These are phyloP conservation scores for Lamellibrachia columna DNA, from an alignment of 2,888 invertebrate genomes.

Conservation along the genomic window DNA sequence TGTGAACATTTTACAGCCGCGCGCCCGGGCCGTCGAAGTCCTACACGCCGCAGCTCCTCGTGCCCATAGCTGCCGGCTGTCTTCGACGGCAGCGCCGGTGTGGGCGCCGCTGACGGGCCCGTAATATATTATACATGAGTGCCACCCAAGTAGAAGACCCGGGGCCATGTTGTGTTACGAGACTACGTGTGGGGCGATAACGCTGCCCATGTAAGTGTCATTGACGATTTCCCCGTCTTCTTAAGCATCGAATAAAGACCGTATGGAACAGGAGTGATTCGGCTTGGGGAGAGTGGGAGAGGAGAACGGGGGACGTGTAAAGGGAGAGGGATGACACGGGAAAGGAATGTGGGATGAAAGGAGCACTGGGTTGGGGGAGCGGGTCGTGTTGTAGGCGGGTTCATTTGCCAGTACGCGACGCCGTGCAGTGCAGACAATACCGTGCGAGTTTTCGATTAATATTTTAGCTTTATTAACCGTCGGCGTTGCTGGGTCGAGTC, in stretches of 20 bases:
- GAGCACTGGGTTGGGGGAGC: neutral
- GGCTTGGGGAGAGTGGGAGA: constrained; percentile 1
- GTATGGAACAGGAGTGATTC: neutral
- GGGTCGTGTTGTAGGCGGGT: neutral
- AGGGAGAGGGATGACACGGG: constrained; percentile 10
- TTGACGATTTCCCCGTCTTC: constrained; percentile 16
- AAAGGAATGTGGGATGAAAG: neutral
- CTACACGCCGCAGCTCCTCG: neutral
- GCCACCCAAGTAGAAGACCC: constrained; percentile 7
- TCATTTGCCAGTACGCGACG: neutral
- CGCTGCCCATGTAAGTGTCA: constrained; percentile 16
- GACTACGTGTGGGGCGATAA: constrained; percentile 5
- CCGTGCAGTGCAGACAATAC: neutral
- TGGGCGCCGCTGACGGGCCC: neutral
- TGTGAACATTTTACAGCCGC: neutral
- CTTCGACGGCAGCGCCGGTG: constrained; percentile 7
- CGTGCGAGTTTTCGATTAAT: neutral
- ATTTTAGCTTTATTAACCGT: constrained; percentile 8
- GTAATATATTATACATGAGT: constrained; percentile 18
- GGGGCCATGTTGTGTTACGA: constrained; percentile 13
- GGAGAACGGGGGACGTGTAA: neutral
- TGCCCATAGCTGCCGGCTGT: neutral
- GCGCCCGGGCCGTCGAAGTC: neutral
- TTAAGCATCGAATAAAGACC: constrained; percentile 12
- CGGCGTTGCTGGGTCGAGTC: neutral